These are phyloP conservation scores for Eulacestoma nigropectus DNA, from an alignment of 2,113 vertebrate genomes.

Conservation along the genomic window DNA sequence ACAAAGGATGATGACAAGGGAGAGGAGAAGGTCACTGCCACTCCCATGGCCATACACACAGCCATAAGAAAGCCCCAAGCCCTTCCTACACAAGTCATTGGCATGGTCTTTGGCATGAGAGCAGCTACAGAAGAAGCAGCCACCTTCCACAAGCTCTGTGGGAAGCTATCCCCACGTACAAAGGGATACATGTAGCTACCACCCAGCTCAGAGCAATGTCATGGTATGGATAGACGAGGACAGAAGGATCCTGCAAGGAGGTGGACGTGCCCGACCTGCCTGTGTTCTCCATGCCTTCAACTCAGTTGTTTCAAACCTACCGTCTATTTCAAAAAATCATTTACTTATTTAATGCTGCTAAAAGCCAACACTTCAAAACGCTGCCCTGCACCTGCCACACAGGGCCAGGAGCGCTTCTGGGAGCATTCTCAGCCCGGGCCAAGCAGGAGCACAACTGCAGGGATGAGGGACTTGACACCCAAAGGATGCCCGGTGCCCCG, in stretches of 20 bases:
- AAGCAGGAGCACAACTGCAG: background rate
- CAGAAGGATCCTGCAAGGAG: background rate
- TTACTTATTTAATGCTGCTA: background rate
- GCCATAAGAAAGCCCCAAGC: background rate
- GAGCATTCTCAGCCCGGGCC: background rate
- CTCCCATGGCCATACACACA: background rate
- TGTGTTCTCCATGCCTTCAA: background rate
- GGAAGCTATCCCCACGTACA: background rate
- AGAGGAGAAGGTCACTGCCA: background rate
- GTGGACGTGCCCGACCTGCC: background rate
- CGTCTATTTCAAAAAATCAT: background rate
- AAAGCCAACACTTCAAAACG: background rate
- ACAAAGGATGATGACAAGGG: background rate
- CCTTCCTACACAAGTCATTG: background rate
- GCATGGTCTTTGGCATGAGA: background rate
- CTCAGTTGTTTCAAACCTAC: background rate
- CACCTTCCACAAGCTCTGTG: background rate
- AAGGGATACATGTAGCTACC: background rate
- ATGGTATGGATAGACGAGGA: background rate
- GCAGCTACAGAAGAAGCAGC: background rate
- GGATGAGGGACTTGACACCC: background rate
- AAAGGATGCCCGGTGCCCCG: background rate
- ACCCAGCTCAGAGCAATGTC: background rate
- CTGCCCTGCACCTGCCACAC: background rate
- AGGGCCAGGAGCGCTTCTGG: rapidly evolving